Conservation (phyloP, 2,797 vertebrate genomes). For the Hoplostethus atlanticus region DNA sequence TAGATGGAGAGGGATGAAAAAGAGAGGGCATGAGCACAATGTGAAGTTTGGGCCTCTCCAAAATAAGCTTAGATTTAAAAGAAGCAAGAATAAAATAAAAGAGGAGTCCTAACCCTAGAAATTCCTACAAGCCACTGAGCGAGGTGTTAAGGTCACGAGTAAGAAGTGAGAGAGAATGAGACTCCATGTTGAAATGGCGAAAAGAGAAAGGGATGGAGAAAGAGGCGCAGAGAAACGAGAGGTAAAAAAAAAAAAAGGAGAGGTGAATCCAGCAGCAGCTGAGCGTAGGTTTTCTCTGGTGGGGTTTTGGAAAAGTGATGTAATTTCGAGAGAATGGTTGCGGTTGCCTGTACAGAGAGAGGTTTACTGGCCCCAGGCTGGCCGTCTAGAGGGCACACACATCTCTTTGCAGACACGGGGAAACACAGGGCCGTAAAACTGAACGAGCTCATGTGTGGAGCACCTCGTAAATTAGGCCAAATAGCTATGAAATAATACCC, state of each 20-base stretch:
- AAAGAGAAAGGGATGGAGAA: constrained; percentile 20
- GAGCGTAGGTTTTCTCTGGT: constrained; percentile 67
- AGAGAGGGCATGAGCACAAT: constrained; percentile 12
- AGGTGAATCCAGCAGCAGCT: constrained; percentile 64
- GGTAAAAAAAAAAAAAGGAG: not conserved
- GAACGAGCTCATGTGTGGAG: constrained; percentile 74
- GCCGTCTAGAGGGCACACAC: constrained; percentile 75
- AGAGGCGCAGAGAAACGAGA: constrained; percentile 1
- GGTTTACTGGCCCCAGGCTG: constrained; percentile 79
- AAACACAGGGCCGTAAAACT: constrained; percentile 73
- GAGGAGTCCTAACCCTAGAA: constrained; percentile 1
- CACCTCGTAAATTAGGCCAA: constrained; percentile 80
- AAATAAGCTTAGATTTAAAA: constrained; percentile 1
- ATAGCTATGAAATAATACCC: constrained; percentile 76
- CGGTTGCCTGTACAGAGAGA: constrained; percentile 73
- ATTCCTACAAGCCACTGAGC: not conserved
- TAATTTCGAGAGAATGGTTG: constrained; percentile 79
- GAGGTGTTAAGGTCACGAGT: not conserved
- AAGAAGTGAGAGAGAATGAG: not conserved
- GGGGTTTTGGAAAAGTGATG: constrained; percentile 79
- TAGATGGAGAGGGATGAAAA: constrained; percentile 56
- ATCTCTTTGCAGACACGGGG: constrained; percentile 71
- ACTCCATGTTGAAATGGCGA: not conserved
- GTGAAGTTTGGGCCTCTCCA: constrained; percentile 7
- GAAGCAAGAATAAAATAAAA: not conserved